phyloP scores from a whole-genome alignment of 2,113 vertebrate species.

The Butorides virescens region DNA sequence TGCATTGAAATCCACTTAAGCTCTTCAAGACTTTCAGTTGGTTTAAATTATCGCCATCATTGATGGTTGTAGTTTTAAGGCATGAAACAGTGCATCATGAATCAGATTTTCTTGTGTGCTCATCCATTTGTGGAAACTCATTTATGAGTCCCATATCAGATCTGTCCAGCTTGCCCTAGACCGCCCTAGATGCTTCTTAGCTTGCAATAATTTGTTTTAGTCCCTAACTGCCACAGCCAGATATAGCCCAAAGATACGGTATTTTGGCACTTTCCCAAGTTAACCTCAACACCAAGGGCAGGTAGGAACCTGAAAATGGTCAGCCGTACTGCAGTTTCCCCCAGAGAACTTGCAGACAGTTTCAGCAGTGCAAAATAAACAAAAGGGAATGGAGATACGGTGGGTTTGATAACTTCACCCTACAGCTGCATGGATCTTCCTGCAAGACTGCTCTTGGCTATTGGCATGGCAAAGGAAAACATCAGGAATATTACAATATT shows the following conservation, averaged over 20 bases:
- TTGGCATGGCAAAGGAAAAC: background rate
- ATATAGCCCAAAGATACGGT: background rate
- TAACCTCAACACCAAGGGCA: background rate
- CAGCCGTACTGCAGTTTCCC: background rate
- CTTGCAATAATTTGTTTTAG: background rate
- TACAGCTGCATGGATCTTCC: background rate
- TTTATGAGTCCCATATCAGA: background rate
- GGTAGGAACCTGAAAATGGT: background rate
- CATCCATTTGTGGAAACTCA: background rate
- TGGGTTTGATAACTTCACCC: background rate
- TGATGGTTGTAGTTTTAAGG: background rate
- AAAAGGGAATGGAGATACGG: background rate
- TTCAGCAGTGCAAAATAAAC: background rate
- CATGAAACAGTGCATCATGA: background rate
- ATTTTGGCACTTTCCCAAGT: background rate
- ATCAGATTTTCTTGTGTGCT: background rate
- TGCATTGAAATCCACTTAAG: background rate
- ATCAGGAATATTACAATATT: background rate
- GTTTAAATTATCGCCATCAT: background rate
- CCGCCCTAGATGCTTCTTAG: background rate
- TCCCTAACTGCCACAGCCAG: background rate
- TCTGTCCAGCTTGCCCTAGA: background rate
- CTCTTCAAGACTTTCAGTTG: background rate
- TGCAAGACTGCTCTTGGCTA: background rate
- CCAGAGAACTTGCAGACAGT: background rate